Base-by-base conservation (phyloP, 1,140 invertebrate species). In the Druon quercuslanigerum region DNA sequence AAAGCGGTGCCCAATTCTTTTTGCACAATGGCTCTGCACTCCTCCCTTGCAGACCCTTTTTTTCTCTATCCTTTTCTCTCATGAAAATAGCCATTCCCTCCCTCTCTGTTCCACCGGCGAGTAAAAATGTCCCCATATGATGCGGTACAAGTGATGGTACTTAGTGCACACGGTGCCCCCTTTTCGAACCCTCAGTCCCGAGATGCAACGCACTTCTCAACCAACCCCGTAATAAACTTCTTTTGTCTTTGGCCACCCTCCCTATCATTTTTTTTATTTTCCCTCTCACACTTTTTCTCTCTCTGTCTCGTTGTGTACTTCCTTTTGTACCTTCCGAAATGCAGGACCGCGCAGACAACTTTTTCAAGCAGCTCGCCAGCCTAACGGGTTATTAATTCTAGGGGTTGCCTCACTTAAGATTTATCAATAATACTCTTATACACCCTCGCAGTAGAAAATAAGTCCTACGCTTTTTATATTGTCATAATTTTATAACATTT, bases 1-100 rank as follows among this genome's bases (percentile, higher is more conserved):
- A 66, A 66, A 66, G 25, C 60, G n/a, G 60, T 66, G 60, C 60
- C 60, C 60, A 66, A 66, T 66, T 66, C 60, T 66, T 66, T 66
- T 66, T 40, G 60, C 60, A 66, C 60, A 66, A 66, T 66, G 9
- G 60, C 60, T 66, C 60, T 66, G 56, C 56, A 60, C 40, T 60
- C 14, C 60, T 66, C 60, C 60, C 60, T 14, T 66, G 33, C 12
- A 12, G 60, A 66, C 60, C 60, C 60, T n/a, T 66, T 66, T 66
- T 56, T 56, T 56, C 52, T 12, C 16, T 20, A 20, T 56, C 60
- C 60, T 66, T 66, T 66, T 66, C 60, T 66, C 14, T n/a, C 40
- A 46, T 40, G 5, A 12, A n/a, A 16, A 25, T 8, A 13, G n/a
- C 40, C 25, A 46, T 40, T 66, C 25, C 12, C 14, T 16, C 16